These are phyloP conservation scores for Acronicta psi DNA, from an alignment of 2,888 invertebrate genomes.

Conservation along the genomic window DNA sequence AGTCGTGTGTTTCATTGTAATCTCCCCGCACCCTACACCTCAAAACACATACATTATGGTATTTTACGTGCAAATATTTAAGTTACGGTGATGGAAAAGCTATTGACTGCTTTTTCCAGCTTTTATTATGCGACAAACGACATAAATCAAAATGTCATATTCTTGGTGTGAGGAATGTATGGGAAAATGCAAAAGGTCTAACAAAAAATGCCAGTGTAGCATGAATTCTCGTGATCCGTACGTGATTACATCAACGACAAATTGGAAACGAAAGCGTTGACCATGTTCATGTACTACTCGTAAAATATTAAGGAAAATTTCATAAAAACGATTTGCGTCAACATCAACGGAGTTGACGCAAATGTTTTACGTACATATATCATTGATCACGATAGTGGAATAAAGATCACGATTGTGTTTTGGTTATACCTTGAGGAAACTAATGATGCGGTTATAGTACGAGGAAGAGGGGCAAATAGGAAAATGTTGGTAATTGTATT, in stretches of 20 bases:
- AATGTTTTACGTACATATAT: conserved; percentile 3
- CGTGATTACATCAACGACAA: conserved; percentile 63
- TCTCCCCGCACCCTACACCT: no score
- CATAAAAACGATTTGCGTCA: conserved; percentile 23
- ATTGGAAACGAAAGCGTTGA: conserved; percentile 69
- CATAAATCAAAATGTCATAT: background rate
- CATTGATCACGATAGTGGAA: conserved; percentile 15
- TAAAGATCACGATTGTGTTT: conserved; percentile 15
- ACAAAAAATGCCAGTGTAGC: conserved; percentile 6
- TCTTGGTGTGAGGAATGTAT: conserved; percentile 15
- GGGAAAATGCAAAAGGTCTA: conserved; percentile 18
- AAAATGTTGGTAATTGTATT: conserved; percentile 23
- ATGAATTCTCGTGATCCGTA: conserved; percentile 50
- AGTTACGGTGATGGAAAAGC: conserved; percentile 2
- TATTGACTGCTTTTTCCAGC: background rate
- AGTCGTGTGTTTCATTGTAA: no score
- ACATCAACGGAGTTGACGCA: conserved; percentile 12
- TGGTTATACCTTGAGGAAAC: conserved; percentile 4
- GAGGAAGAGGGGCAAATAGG: conserved; percentile 25
- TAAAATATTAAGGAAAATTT: conserved; percentile 28
- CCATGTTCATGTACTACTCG: conserved; percentile 35
- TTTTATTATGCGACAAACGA: background rate
- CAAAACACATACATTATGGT: background rate
- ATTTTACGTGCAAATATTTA: conserved; percentile 7
- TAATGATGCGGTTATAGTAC: conserved; percentile 15